Percentiles rank a stretch among this genome's conserved stretches.
Evolutionary conservation across 2,888 invertebrate species (phyloP).

Genomic region (Xestobium rufovillosum): DNA sequence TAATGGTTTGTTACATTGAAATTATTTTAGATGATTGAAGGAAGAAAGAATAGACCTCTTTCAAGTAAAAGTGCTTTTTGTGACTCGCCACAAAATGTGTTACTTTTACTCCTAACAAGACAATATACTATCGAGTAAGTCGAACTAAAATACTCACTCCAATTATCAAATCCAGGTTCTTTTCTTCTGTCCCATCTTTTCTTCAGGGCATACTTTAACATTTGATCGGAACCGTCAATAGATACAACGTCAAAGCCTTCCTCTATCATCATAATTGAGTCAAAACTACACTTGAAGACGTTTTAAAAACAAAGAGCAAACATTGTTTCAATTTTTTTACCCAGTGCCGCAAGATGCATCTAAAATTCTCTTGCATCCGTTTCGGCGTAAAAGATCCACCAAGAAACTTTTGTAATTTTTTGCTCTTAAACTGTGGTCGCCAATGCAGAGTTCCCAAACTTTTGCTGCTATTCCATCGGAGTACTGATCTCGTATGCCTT

Average conservation of each 20-base stretch:
- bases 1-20: too few relatives aligned
- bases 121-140: too few relatives aligned
- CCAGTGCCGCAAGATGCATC: constrained; percentile 90
- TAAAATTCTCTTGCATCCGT: constrained; percentile 64
- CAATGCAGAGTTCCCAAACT: constrained; percentile 86
- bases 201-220: constrained; percentile 83
- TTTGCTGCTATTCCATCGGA: constrained; percentile 87
- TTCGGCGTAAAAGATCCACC: constrained; percentile 58
- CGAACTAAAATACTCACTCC: constrained; percentile 66
- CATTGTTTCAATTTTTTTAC: constrained; percentile 43
- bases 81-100: too few relatives aligned
- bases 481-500: constrained; percentile 78
- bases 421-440: constrained; percentile 76
- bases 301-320: too few relatives aligned
- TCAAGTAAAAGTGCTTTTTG: too few relatives aligned
- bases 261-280: constrained; percentile 80
- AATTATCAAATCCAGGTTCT: constrained; percentile 70
- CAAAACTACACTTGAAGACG: constrained; percentile 64
- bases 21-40: too few relatives aligned
- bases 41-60: too few relatives aligned
- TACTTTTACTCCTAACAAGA: too few relatives aligned
- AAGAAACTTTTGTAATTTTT: constrained; percentile 78
- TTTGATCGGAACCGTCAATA: constrained; percentile 86
- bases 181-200: constrained; percentile 77
- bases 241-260: constrained; percentile 83